These are phyloP conservation scores for Erinaceus europaeus DNA, from an alignment of 2,113 vertebrate species.

Conservation along the genomic window DNA sequence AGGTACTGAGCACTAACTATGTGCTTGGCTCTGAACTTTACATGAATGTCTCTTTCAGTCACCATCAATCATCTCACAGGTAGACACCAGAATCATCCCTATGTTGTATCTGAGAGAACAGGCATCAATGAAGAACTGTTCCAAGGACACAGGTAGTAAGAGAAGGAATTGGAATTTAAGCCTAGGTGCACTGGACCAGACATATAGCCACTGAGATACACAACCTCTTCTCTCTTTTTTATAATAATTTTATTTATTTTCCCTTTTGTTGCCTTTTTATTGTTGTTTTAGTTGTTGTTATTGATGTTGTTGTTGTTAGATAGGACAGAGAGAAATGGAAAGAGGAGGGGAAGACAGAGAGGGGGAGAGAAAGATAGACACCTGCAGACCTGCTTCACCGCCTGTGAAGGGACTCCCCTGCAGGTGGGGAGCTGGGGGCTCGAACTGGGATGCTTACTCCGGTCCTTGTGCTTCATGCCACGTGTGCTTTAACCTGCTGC, in stretches of 20 bases:
- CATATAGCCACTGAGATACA: background rate
- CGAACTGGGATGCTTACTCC: no score
- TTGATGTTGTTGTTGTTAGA: no score
- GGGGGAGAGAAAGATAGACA: no score
- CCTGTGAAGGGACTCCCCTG: no score
- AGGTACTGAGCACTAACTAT: background rate
- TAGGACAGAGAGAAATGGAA: no score
- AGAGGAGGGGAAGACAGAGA: no score
- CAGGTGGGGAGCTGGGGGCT: no score
- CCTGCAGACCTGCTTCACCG: no score
- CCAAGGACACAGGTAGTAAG: background rate
- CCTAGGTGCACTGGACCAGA: background rate
- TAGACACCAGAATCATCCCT: background rate
- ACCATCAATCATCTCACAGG: background rate
- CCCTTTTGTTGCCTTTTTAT: no score
- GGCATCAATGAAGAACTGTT: background rate
- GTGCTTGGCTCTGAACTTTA: background rate
- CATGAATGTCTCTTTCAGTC: background rate
- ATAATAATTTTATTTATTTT: background rate
- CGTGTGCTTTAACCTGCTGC: no score
- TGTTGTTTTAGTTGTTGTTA: no score
- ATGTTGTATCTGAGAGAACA: conserved; percentile 17
- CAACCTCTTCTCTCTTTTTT: background rate
- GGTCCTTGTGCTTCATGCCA: no score
- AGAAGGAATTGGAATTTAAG: background rate